phyloP scores from a whole-genome alignment of 2,888 invertebrate species.

The Synanthedon myopaeformis region DNA sequence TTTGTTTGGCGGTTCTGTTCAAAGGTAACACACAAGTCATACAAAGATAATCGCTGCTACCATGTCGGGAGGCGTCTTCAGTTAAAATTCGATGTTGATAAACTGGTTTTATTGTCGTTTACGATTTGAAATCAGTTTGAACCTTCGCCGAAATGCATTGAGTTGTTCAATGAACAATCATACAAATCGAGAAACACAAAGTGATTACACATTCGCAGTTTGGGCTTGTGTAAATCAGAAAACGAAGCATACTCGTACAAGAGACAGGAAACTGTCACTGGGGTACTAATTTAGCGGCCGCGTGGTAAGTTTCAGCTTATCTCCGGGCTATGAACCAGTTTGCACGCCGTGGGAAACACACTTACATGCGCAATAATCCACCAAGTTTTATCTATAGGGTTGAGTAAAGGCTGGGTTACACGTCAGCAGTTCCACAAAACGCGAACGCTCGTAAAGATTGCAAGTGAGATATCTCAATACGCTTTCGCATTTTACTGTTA shows the following conservation, averaged over 20 bases:
- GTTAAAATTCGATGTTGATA: no score
- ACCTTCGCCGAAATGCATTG: no score
- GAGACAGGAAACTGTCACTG: conserved; percentile 62
- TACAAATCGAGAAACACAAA: conserved; percentile 1
- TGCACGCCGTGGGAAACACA: conserved; percentile 63
- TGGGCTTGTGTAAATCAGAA: conserved; percentile 23
- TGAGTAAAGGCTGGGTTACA: conserved; percentile 11
- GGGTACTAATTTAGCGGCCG: conserved; percentile 57
- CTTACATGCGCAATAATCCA: conserved; percentile 55
- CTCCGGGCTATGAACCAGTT: conserved; percentile 53
- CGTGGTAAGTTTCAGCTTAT: conserved; percentile 61
- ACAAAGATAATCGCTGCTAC: neutral
- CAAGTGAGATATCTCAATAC: no score
- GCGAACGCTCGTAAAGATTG: conserved; percentile 27
- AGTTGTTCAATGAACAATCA: neutral
- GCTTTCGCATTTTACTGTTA: no score
- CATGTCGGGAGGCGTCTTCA: no score
- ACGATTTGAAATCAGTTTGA: no score
- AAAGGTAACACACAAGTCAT: neutral
- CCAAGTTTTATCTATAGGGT: conserved; percentile 55
- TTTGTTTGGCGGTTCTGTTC: no score
- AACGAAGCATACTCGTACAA: conserved; percentile 25
- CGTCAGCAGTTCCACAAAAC: no score
- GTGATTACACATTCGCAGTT: conserved; percentile 11
- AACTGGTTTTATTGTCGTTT: no score